These are phyloP conservation scores for Parazoanthus swiftii DNA, from an alignment of 92 coral and sea anemone genomes.

Conservation along the genomic window DNA sequence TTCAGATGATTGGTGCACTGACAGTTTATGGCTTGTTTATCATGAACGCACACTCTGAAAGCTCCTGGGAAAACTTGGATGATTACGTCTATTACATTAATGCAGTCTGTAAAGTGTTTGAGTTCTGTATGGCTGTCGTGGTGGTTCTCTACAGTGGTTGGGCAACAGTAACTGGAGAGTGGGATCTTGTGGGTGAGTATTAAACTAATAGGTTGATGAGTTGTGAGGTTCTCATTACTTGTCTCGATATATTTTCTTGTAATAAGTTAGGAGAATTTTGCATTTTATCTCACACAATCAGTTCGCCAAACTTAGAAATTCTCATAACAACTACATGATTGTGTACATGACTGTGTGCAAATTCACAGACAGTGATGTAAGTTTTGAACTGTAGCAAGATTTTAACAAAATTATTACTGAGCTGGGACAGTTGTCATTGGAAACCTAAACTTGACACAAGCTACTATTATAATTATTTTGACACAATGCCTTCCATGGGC, in stretches of 20 bases:
- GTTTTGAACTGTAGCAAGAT: too few relatives aligned
- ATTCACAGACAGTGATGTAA: too few relatives aligned
- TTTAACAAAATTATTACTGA: too few relatives aligned
- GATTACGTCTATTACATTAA: slow-evolving; percentile 91
- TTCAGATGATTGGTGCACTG: slow-evolving; percentile 76
- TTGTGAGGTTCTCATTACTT: background rate
- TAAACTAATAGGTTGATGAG: background rate
- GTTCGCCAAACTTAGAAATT: too few relatives aligned
- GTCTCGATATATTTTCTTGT: background rate
- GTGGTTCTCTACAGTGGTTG: slow-evolving; percentile 78
- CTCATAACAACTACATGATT: too few relatives aligned
- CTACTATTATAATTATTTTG: too few relatives aligned
- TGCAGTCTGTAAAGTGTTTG: slow-evolving; percentile 85
- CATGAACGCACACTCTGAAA: slow-evolving; percentile 65
- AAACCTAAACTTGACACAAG: too few relatives aligned
- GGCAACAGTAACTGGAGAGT: slow-evolving; percentile 82
- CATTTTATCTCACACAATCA: too few relatives aligned
- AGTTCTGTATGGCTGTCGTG: slow-evolving; percentile 86
- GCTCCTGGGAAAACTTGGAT: slow-evolving; percentile 80
- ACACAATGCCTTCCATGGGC: too few relatives aligned
- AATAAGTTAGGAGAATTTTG: too few relatives aligned
- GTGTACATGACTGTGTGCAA: too few relatives aligned
- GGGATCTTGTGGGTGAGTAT: slow-evolving; percentile 85
- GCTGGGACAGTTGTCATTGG: too few relatives aligned
- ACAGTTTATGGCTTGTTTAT: slow-evolving; percentile 78